phyloP scores from a whole-genome alignment of 2,888 invertebrate genomes.

The Auanema sp. region DNA sequence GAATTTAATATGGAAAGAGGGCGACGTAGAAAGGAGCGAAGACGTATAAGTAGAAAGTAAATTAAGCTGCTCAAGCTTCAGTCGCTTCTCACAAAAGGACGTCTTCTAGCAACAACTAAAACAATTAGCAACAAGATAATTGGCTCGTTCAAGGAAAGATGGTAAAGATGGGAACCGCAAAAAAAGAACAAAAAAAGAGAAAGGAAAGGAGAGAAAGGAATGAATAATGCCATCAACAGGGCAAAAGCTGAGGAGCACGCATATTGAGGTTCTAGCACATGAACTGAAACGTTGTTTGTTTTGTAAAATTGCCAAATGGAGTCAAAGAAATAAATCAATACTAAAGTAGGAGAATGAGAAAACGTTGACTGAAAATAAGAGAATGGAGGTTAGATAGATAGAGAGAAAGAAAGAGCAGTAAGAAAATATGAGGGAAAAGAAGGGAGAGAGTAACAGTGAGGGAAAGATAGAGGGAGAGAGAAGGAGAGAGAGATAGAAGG shows the following conservation, averaged over 20 bases:
- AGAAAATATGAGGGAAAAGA: constrained; percentile 2
- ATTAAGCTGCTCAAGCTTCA: constrained; percentile 14
- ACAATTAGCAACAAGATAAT: too few relatives aligned
- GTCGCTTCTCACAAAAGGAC: too few relatives aligned
- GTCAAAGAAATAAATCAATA: constrained; percentile 4
- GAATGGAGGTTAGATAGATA: constrained; percentile 1
- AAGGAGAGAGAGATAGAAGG: constrained; percentile 9
- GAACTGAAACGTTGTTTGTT: too few relatives aligned
- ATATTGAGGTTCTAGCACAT: too few relatives aligned
- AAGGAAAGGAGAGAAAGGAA: constrained; percentile 1
- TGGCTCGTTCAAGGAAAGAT: constrained; percentile 7
- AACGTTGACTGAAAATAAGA: constrained; percentile 4
- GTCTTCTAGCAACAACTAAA: too few relatives aligned
- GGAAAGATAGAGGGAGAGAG: constrained; percentile 2
- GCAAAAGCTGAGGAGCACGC: constrained; percentile 5
- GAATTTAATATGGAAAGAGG: not conserved
- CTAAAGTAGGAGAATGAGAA: constrained; percentile 7
- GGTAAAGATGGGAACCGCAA: constrained; percentile 6
- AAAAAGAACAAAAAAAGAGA: constrained; percentile 6
- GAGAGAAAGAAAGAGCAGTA: constrained; percentile 7
- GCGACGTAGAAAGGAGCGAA: not conserved
- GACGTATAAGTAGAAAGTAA: constrained; percentile 14
- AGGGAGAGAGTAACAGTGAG: constrained; percentile 1
- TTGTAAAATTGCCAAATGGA: not conserved
- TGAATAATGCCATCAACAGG: not conserved